Evolutionary conservation across 2,888 invertebrate genomes (phyloP).

Genomic region (Aphodius granarius): DNA sequence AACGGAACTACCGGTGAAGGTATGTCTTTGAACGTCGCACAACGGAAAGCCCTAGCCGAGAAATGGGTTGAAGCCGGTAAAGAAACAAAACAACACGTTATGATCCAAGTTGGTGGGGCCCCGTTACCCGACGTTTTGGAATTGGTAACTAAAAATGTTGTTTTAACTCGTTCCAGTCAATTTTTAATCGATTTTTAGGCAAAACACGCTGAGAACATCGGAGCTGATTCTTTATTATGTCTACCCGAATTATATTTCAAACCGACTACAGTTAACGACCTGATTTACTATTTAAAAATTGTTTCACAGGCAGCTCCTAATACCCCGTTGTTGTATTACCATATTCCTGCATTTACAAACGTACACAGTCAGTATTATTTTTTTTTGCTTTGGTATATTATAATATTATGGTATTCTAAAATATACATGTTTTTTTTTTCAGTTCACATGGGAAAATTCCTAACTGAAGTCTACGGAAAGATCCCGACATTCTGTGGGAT

Average conservation of each 20-base stretch:
- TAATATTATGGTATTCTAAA: not conserved
- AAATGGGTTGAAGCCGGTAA: constrained; percentile 65
- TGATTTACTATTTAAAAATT: constrained; percentile 67
- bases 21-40: constrained; percentile 64
- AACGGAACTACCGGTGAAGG: constrained; percentile 83
- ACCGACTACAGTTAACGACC: constrained; percentile 61
- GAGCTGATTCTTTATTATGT: constrained; percentile 70
- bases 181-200: constrained; percentile 56
- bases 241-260: constrained; percentile 79
- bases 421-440: constrained; percentile 37
- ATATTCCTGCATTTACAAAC: constrained; percentile 73
- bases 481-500: constrained; percentile 79
- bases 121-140: constrained; percentile 69
- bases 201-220: constrained; percentile 65
- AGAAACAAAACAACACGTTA: constrained; percentile 61
- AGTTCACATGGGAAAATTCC: constrained; percentile 76
- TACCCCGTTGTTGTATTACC: constrained; percentile 81
- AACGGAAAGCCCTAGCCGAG: constrained; percentile 68
- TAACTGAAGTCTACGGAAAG: constrained; percentile 61
- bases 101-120: constrained; percentile 75
- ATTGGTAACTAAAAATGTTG: constrained; percentile 55
- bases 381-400: not conserved
- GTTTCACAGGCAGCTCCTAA: constrained; percentile 73
- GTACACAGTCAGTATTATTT: constrained; percentile 66
- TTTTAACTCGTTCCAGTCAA: not conserved